phyloP scores from a whole-genome alignment of 2,888 invertebrate genomes.

The Nomada fucata region DNA sequence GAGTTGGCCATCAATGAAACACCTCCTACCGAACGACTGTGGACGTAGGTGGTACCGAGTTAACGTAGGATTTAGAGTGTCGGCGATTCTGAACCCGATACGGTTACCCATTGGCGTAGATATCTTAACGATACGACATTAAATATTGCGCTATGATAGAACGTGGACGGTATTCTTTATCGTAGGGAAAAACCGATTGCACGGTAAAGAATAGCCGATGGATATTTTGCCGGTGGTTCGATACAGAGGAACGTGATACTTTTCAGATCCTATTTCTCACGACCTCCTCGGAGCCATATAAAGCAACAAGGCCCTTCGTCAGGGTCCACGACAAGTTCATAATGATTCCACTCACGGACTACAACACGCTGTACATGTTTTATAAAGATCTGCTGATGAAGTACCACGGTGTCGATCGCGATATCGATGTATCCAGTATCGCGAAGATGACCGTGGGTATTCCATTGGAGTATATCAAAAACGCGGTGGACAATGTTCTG shows the following conservation, averaged over 20 bases:
- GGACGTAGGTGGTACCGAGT: conserved; percentile 67
- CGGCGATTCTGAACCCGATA: conserved; percentile 52
- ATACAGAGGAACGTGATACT: conserved; percentile 31
- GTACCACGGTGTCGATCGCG: conserved; percentile 86
- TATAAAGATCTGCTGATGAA: conserved; percentile 86
- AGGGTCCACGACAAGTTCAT: conserved; percentile 87
- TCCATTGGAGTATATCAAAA: conserved; percentile 85
- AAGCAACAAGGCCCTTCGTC: conserved; percentile 82
- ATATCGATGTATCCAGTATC: conserved; percentile 86
- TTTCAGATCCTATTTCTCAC: conserved; percentile 87
- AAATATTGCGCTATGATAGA: neutral
- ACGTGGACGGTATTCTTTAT: too few relatives aligned
- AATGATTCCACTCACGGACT: conserved; percentile 86
- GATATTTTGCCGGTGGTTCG: conserved; percentile 2
- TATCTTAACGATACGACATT: conserved; percentile 14
- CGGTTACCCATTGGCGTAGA: conserved; percentile 55
- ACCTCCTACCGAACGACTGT: conserved; percentile 63
- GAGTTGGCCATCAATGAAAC: conserved; percentile 71
- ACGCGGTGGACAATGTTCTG: conserved; percentile 84
- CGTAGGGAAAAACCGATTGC: neutral
- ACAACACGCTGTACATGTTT: conserved; percentile 86
- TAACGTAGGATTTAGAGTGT: conserved; percentile 70
- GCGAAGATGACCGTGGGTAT: conserved; percentile 86
- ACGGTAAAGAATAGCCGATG: neutral
- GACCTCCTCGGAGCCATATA: conserved; percentile 88